phyloP scores from a whole-genome alignment of 1,140 invertebrate species.

The Colletes gigas region DNA sequence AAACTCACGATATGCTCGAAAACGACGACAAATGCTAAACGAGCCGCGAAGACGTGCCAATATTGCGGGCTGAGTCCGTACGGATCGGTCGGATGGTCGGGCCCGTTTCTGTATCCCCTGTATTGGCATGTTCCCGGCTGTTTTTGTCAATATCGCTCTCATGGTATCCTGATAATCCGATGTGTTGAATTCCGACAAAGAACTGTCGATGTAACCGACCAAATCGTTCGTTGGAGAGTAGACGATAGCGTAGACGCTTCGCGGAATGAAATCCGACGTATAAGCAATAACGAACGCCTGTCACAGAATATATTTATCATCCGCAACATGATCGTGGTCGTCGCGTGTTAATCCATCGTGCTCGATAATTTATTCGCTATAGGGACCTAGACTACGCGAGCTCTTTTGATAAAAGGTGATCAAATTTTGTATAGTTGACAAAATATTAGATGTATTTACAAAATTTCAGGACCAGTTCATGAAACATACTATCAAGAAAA shows the following conservation, averaged over 20 bases:
- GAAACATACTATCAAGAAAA: too few species aligned
- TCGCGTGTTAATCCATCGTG: too few species aligned
- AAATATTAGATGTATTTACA: too few species aligned
- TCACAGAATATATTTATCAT: not conserved
- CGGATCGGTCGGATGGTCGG: conserved; percentile 84
- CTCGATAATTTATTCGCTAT: too few species aligned
- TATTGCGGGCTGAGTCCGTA: conserved; percentile 93
- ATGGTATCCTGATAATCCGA: conserved; percentile 89
- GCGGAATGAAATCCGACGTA: conserved; percentile 94
- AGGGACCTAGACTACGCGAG: too few species aligned
- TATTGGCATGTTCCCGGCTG: conserved; percentile 89
- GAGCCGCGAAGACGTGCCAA: conserved; percentile 96
- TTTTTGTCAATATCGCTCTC: conserved; percentile 84
- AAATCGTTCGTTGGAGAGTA: conserved; percentile 88
- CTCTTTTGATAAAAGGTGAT: too few species aligned
- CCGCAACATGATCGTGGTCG: too few species aligned
- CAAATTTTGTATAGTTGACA: too few species aligned
- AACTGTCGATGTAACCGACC: conserved; percentile 91
- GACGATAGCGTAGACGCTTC: conserved; percentile 93
- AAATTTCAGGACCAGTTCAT: too few species aligned
- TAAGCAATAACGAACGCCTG: conserved; percentile 96
- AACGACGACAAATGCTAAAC: conserved; percentile 94
- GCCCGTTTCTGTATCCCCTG: conserved; percentile 92
- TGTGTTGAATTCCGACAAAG: conserved; percentile 92
- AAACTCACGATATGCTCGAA: conserved; percentile 90